These are phyloP conservation scores for Drosophila kuntzei DNA, from an alignment of 2,888 invertebrate genomes.

Conservation along the genomic window DNA sequence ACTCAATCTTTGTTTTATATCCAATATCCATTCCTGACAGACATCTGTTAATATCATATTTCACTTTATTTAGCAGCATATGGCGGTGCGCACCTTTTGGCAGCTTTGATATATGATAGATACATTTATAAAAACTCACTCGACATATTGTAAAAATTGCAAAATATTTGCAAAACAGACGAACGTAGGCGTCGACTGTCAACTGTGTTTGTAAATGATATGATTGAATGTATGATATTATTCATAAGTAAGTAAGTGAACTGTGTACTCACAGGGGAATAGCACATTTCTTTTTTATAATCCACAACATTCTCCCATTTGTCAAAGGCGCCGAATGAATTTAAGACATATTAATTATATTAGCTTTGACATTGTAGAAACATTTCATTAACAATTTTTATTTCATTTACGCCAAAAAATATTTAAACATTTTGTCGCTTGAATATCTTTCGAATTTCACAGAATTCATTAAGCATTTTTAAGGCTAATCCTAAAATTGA, in stretches of 20 bases:
- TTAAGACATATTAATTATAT: not conserved
- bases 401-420: not conserved
- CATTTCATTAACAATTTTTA: not conserved
- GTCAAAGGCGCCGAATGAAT: not conserved
- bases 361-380: not conserved
- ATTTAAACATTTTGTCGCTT: not conserved
- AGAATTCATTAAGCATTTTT: not conserved
- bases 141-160: constrained; percentile 54
- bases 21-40: not conserved
- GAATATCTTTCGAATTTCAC: not conserved
- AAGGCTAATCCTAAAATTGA: not conserved
- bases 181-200: constrained; percentile 34
- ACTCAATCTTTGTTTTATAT: not conserved
- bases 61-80: constrained; percentile 53
- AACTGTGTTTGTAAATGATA: constrained; percentile 43
- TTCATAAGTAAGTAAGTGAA: constrained; percentile 31
- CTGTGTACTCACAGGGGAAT: not conserved
- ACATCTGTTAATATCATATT: constrained; percentile 52
- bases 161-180: constrained; percentile 25
- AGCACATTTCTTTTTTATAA: constrained; percentile 4
- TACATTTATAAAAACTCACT: constrained; percentile 45
- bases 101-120: constrained; percentile 61
- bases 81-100: constrained; percentile 28
- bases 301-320: not conserved
- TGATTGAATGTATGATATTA: constrained; percentile 53